Evolutionary conservation across 2,113 vertebrate genomes (phyloP), one percentile per base, ranked within the genome.

Genomic region (Xiphias gladius): DNA sequence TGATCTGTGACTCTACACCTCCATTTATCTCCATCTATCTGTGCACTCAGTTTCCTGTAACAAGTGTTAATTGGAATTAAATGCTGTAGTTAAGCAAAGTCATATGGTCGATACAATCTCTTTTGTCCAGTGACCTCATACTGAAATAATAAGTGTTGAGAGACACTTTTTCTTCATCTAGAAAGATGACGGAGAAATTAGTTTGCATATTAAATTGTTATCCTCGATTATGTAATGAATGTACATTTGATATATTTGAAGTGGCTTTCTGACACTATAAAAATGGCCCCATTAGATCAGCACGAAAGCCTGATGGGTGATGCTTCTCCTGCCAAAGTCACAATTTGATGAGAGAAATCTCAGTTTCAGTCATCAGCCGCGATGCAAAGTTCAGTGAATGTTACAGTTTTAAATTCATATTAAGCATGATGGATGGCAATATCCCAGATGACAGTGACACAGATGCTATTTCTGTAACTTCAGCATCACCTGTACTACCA

Each of bases 281-380:
- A 75, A 72, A 81, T 61, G 35, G 35, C 55, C 68, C 66, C 63
- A 20, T 72, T 58, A 43, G 52, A 73, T 59, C 37, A 32, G 43
- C 65, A 76, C 50, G 64, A 37, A 80, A 83, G 79, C 72, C 65
- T 59, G 48, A 81, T 71, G 72, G 59, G 28, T 37, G n/a, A 84
- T 41, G 37, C 35, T 72, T 16, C 9, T 57, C 46, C 64, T 65
- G 83, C 63, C 72, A 52, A 14, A 63, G 39, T 68, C 43, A 11
- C 30, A 24, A 17, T 78, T 19, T 24, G 59, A 73, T 35, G 57
- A 22, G 9, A 73, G 16, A 57, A 43, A 54, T 41, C 17, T 63
- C n/a, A 11, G 48, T 37, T 46, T 86, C 62, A 7, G 30, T 65
- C 59, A 32, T 67, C 55, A 57, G 55, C 5, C 43, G 52, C 35